Evolutionary conservation across 1,140 invertebrate genomes (phyloP).

Genomic region (Papilio xuthus): DNA sequence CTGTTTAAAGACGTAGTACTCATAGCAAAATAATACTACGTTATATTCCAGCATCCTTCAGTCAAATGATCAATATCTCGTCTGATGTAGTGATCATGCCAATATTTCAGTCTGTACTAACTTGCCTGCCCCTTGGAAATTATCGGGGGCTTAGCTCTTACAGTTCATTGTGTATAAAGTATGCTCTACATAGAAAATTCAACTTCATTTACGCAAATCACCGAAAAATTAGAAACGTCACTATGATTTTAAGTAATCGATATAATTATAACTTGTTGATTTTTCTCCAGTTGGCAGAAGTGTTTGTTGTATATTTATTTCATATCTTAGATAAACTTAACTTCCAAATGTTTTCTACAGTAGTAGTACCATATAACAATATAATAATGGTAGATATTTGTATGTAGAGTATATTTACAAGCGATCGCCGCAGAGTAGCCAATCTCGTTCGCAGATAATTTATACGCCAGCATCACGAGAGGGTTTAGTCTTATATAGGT

Average conservation of each 20-base stretch:
- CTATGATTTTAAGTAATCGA: too few relatives aligned
- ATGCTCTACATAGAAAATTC: neutral
- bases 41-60: constrained; percentile 45
- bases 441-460: constrained; percentile 75
- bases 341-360: neutral
- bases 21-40: constrained; percentile 6
- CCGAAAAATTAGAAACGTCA: neutral
- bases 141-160: constrained; percentile 59
- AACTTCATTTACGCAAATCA: too few relatives aligned
- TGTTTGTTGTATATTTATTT: too few relatives aligned
- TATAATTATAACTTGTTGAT: neutral
- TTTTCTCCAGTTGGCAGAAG: neutral
- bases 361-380: too few relatives aligned
- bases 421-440: constrained; percentile 53
- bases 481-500: constrained; percentile 64
- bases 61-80: constrained; percentile 54
- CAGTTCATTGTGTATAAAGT: constrained; percentile 7
- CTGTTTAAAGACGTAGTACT: neutral
- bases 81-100: constrained; percentile 56
- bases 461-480: constrained; percentile 71
- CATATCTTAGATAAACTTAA: neutral
- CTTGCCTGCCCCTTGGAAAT: constrained; percentile 63
- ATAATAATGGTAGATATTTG: too few relatives aligned
- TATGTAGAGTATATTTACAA: constrained; percentile 48
- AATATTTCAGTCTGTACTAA: constrained; percentile 69